These are phyloP conservation scores for Cephalopachus bancanus DNA, from an alignment of 2,797 vertebrate species.

Conservation along the genomic window DNA sequence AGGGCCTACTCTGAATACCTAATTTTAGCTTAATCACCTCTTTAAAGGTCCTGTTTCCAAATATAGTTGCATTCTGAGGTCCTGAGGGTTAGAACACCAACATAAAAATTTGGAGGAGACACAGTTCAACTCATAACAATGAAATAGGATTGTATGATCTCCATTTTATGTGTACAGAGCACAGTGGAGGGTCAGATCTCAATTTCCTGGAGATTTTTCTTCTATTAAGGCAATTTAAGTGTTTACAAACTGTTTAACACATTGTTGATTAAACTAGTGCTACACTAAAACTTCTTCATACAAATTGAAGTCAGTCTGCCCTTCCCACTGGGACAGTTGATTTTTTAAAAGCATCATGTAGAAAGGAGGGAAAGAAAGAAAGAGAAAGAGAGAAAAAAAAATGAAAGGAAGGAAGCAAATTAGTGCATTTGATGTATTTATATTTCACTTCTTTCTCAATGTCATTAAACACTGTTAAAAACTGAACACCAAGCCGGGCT, in stretches of 20 bases:
- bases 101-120: neutral
- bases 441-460: neutral
- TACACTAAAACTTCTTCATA: neutral
- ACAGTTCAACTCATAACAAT: neutral
- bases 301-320: neutral
- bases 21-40: neutral
- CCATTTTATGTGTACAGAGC: neutral
- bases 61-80: neutral
- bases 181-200: neutral
- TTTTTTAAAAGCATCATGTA: neutral
- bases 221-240: neutral
- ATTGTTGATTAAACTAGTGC: neutral
- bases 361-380: neutral
- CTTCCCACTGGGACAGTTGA: neutral
- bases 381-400: neutral
- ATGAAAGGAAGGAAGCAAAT: neutral
- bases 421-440: neutral
- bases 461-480: too few species aligned
- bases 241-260: neutral
- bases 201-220: neutral
- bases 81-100: neutral
- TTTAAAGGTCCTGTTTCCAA: neutral
- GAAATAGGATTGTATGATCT: too few species aligned
- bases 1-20: neutral
- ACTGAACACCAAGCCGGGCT: neutral